Conservation (phyloP, 1,140 invertebrate genomes). For the Zelostemma sp. region DNA sequence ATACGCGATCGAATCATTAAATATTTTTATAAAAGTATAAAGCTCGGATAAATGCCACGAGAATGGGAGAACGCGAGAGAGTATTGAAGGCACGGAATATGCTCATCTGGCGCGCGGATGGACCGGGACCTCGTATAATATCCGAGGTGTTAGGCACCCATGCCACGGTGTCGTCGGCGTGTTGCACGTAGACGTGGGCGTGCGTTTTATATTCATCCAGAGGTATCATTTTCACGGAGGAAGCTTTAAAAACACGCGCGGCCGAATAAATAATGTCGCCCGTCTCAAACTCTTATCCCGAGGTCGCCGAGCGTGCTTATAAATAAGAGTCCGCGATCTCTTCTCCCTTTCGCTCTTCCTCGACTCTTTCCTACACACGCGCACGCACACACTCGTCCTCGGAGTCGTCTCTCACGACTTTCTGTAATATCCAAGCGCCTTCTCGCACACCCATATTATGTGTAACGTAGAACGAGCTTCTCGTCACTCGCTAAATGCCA, state of each 20-base stretch:
- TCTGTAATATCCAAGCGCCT: conserved; percentile 21
- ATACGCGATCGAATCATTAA: too few species aligned
- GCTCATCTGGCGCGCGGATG: too few species aligned
- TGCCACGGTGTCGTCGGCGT: conserved; percentile 52
- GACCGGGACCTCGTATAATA: conserved; percentile 63
- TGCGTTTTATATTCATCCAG: conserved; percentile 61
- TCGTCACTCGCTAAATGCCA: conserved; percentile 44
- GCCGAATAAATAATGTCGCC: conserved; percentile 61
- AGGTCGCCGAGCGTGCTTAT: conserved; percentile 51
- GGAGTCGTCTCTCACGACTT: conserved; percentile 4
- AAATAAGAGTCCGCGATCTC: conserved; percentile 36
- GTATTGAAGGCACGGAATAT: too few species aligned
- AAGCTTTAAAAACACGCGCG: conserved; percentile 58
- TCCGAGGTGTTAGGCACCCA: conserved; percentile 56
- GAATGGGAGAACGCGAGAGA: too few species aligned
- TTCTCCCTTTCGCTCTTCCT: conserved; percentile 17
- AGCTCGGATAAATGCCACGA: too few species aligned
- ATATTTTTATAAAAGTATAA: too few species aligned
- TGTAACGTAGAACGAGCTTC: conserved; percentile 31
- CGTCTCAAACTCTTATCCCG: conserved; percentile 61
- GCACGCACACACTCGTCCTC: conserved; percentile 15
- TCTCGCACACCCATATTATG: conserved; percentile 27
- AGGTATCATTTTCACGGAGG: conserved; percentile 62
- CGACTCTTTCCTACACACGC: conserved; percentile 5
- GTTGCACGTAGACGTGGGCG: conserved; percentile 54